phyloP scores from a whole-genome alignment of 2,113 vertebrate genomes.

The Pampusana beccarii region DNA sequence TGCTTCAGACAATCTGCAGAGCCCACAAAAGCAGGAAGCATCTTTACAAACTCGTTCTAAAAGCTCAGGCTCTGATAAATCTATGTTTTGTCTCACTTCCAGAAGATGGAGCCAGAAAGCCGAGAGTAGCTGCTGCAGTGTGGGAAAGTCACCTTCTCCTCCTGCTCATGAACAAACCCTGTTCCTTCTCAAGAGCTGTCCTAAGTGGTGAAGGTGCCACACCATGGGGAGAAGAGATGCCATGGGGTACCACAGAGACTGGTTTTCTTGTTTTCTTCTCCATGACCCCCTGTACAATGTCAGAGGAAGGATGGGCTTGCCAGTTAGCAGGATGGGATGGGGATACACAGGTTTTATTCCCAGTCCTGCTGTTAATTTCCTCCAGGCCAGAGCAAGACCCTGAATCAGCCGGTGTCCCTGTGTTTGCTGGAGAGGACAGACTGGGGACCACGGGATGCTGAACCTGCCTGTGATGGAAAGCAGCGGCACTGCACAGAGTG shows the following conservation, averaged over 20 bases:
- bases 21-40: not conserved
- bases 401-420: not conserved
- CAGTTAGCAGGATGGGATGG: not conserved
- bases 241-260: not conserved
- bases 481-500: not conserved
- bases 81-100: slow-evolving; percentile 13
- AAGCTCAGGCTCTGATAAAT: not conserved
- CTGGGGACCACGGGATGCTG: rapidly evolving
- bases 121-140: not conserved
- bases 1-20: not conserved
- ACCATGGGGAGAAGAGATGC: not conserved
- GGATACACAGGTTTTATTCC: not conserved
- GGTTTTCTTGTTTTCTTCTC: not conserved
- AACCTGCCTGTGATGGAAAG: not conserved
- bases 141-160: not conserved
- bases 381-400: not conserved
- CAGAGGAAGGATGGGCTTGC: not conserved
- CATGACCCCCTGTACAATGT: rapidly evolving
- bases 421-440: not conserved
- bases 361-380: not conserved
- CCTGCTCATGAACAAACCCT: not conserved
- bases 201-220: not conserved
- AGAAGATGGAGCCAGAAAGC: slow-evolving; percentile 71
- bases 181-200: not conserved
- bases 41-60: rapidly evolving